Conservation (phyloP, 2,888 invertebrate species). For the Zaprionus obscuricornis region DNA sequence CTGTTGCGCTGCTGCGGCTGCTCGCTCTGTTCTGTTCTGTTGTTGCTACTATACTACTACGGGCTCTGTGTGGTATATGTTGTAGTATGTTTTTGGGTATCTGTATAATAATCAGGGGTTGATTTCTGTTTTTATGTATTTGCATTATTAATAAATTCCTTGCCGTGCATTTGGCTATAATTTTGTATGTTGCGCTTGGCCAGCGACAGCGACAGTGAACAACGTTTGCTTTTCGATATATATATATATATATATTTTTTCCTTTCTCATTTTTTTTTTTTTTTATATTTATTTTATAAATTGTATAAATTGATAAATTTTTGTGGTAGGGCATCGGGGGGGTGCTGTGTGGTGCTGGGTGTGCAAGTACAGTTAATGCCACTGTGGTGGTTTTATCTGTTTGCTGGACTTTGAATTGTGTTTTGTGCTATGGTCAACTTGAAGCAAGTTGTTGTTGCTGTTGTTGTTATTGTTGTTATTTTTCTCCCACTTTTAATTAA, state of each 20-base stretch:
- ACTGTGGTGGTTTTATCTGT: no score
- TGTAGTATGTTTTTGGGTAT: constrained; percentile 46
- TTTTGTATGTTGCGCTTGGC: constrained; percentile 36
- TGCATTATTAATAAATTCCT: constrained; percentile 78
- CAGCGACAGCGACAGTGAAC: constrained; percentile 1
- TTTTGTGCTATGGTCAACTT: no score
- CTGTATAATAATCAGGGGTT: constrained; percentile 79
- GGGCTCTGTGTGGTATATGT: no score
- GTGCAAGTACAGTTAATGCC: no score
- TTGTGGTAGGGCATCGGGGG: constrained; percentile 31
- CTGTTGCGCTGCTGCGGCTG: no score
- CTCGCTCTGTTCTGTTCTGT: no score
- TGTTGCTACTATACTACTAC: no score
- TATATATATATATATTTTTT: constrained; percentile 15
- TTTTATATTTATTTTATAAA: constrained; percentile 78
- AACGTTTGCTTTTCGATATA: no score
- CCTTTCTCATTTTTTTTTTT: constrained; percentile 33
- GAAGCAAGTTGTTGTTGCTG: constrained; percentile 13
- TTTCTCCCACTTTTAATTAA: constrained; percentile 67
- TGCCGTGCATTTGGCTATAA: constrained; percentile 69
- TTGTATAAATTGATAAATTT: constrained; percentile 75
- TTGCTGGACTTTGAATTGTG: constrained; percentile 18
- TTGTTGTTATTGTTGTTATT: constrained; percentile 53
- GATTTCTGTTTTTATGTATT: constrained; percentile 78
- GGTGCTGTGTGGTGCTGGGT: not conserved